Conservation (phyloP, 2,888 invertebrate species). For the Hololepta plana region DNA sequence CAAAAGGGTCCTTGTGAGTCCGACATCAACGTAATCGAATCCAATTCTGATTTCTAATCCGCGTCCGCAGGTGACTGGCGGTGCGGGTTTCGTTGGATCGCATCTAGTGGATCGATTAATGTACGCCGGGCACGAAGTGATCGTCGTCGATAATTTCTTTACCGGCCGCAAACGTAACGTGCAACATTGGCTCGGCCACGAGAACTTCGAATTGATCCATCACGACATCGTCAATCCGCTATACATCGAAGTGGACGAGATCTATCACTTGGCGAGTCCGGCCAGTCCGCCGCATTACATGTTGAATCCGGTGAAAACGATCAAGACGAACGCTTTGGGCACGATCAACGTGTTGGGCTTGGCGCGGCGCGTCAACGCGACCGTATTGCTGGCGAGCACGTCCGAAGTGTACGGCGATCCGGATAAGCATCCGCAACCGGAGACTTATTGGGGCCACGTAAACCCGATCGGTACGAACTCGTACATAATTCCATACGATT, state of each 20-base stretch:
- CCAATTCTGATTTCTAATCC: conserved; percentile 1
- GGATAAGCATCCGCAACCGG: conserved; percentile 92
- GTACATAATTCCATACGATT: no score
- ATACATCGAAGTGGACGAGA: conserved; percentile 93
- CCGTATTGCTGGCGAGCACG: conserved; percentile 89
- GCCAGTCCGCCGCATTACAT: conserved; percentile 99
- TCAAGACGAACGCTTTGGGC: conserved; percentile 95
- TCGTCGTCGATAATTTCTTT: conserved; percentile 95
- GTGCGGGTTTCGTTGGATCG: conserved; percentile 98
- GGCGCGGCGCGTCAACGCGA: conserved; percentile 83
- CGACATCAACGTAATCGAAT: no score
- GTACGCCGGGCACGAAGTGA: conserved; percentile 90
- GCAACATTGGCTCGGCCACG: conserved; percentile 97
- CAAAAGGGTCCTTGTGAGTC: conserved; percentile 73
- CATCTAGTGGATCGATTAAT: conserved; percentile 92
- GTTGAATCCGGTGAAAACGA: conserved; percentile 98
- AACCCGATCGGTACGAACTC: conserved; percentile 75
- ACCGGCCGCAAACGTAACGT: conserved; percentile 94
- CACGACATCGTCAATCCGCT: conserved; percentile 97
- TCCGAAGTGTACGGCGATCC: conserved; percentile 99
- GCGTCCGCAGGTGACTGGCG: conserved; percentile 64
- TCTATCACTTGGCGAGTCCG: conserved; percentile 97
- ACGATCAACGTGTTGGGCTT: conserved; percentile 86
- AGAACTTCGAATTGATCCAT: conserved; percentile 96
- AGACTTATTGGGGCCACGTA: conserved; percentile 98